A percentile compares a stretch with the other conserved stretches of the same genome.
These are phyloP conservation scores for Neodiprion virginianus DNA, from an alignment of 1,140 invertebrate species.

Conservation along the genomic window DNA sequence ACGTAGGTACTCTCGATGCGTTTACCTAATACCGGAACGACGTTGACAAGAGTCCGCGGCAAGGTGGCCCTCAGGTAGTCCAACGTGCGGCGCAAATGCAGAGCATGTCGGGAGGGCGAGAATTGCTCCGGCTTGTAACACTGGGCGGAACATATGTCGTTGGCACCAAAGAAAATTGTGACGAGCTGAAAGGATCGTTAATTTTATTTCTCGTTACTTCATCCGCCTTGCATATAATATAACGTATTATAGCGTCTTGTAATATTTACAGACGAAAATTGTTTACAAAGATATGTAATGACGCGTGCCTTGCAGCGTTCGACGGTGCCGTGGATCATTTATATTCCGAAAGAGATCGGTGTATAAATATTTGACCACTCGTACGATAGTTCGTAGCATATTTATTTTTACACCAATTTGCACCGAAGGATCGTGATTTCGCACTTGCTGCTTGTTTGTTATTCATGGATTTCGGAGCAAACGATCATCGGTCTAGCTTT, in stretches of 20 bases:
- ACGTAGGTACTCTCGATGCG: neutral
- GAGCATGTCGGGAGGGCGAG: constrained; percentile 67
- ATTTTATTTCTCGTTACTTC: neutral
- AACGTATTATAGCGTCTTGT: too few species aligned
- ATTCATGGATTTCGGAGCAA: too few species aligned
- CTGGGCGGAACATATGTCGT: constrained; percentile 83
- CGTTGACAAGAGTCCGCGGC: constrained; percentile 79
- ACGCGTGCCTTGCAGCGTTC: too few species aligned
- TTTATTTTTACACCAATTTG: neutral
- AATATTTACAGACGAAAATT: too few species aligned
- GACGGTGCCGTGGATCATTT: too few species aligned
- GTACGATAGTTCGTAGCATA: neutral
- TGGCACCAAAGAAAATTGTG: constrained; percentile 86
- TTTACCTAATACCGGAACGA: constrained; percentile 77
- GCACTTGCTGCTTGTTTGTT: too few species aligned
- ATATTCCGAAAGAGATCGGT: too few species aligned
- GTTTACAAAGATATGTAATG: too few species aligned
- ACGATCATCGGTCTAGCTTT: too few species aligned
- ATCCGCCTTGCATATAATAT: too few species aligned
- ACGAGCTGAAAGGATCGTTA: constrained; percentile 60
- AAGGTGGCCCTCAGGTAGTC: constrained; percentile 72
- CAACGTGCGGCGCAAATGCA: constrained; percentile 69
- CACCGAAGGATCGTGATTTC: neutral
- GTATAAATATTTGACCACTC: neutral
- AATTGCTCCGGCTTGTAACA: constrained; percentile 69